Conservation (phyloP, 2,888 invertebrate species). For the Polyommatus iphigenia region DNA sequence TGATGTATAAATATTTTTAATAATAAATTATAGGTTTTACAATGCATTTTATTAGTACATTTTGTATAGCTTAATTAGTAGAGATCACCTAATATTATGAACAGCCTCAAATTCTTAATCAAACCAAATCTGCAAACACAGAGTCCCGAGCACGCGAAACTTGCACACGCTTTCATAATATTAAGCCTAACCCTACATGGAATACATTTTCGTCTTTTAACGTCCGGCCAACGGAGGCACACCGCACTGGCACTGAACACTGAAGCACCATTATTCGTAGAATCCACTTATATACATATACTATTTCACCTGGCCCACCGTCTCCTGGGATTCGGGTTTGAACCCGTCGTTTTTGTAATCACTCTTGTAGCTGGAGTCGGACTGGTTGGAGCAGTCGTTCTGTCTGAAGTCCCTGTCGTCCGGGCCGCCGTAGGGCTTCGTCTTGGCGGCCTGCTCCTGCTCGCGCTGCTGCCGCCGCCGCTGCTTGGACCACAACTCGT, state of each 20-base stretch:
- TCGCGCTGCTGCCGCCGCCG: constrained; percentile 91
- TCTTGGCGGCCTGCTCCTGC: constrained; percentile 79
- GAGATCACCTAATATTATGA: constrained; percentile 19
- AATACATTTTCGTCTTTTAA: constrained; percentile 15
- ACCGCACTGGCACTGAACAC: constrained; percentile 21
- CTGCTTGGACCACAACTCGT: constrained; percentile 99
- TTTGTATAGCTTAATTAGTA: constrained; percentile 1
- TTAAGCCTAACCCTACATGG: constrained; percentile 1
- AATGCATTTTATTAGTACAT: constrained; percentile 29
- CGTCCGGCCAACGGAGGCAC: not conserved
- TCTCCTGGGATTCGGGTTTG: constrained; percentile 57
- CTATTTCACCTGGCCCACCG: constrained; percentile 69
- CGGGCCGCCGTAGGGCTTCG: constrained; percentile 46
- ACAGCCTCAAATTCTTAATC: not conserved
- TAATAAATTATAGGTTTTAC: constrained; percentile 21
- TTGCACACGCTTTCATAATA: not conserved
- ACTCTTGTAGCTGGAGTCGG: constrained; percentile 54
- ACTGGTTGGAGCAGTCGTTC: constrained; percentile 50
- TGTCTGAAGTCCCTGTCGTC: constrained; percentile 51
- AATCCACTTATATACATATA: constrained; percentile 55
- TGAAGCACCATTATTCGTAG: constrained; percentile 51
- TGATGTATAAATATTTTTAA: constrained; percentile 18
- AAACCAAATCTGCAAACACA: not conserved
- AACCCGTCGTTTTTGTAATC: constrained; percentile 59
- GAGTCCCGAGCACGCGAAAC: not conserved